These are phyloP conservation scores for Anoplopoma fimbria DNA, from an alignment of 2,113 vertebrate species.

Conservation along the genomic window DNA sequence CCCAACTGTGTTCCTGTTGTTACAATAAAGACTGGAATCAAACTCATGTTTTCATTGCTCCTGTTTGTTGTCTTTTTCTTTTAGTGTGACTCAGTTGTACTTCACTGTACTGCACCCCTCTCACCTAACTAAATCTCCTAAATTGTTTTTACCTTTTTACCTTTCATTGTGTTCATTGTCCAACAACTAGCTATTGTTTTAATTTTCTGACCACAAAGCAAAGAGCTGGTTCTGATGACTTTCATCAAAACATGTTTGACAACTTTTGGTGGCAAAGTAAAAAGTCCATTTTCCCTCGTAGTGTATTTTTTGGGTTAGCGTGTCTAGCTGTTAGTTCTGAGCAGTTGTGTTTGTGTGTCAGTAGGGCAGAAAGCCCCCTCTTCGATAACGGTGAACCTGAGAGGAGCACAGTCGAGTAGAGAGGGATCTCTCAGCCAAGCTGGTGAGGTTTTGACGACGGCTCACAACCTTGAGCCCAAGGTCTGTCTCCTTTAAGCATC, in stretches of 20 bases:
- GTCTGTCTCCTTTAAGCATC: slow-evolving; percentile 66
- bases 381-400: slow-evolving; percentile 93
- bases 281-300: not conserved
- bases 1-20: slow-evolving; percentile 48
- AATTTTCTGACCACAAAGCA: slow-evolving; percentile 8
- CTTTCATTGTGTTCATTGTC: slow-evolving; percentile 40
- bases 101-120: not conserved
- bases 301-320: not conserved
- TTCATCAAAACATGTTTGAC: slow-evolving; percentile 6
- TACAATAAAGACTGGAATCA: slow-evolving; percentile 79
- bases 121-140: not conserved
- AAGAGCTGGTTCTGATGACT: not conserved
- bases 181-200: slow-evolving; percentile 22
- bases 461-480: slow-evolving; percentile 76
- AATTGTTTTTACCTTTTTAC: slow-evolving; percentile 6
- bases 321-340: slow-evolving; percentile 45
- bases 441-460: slow-evolving; percentile 54
- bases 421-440: slow-evolving; percentile 85
- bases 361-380: slow-evolving; percentile 93
- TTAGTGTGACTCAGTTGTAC: slow-evolving; percentile 27
- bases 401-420: slow-evolving; percentile 89
- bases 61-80: slow-evolving; percentile 35
- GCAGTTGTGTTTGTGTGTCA: slow-evolving; percentile 69
- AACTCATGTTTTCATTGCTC: slow-evolving; percentile 67
- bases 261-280: slow-evolving; percentile 6